phyloP scores from a whole-genome alignment of 2,888 invertebrate species.

The Atethmia centrago region DNA sequence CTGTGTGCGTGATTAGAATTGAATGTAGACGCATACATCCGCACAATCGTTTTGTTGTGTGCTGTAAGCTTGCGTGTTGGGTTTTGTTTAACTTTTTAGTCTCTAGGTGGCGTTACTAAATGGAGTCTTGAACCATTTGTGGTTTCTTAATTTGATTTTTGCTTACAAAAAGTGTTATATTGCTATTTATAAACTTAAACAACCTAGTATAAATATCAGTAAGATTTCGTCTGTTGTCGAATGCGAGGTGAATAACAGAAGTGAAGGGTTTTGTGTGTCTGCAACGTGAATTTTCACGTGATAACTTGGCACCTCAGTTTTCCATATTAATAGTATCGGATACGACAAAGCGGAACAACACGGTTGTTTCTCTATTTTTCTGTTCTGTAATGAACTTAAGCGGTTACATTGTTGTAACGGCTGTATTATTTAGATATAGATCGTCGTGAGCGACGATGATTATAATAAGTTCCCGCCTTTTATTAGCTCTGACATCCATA shows the following conservation, averaged over 20 bases:
- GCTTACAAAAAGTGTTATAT: conserved; percentile 25
- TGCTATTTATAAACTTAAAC: conserved; percentile 15
- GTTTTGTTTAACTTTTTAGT: conserved; percentile 64
- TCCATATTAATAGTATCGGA: conserved; percentile 19
- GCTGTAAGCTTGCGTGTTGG: conserved; percentile 68
- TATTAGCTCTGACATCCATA: conserved; percentile 9
- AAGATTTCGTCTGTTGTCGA: conserved; percentile 12
- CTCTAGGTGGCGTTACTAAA: conserved; percentile 71
- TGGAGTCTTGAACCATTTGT: conserved; percentile 37
- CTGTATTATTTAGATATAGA: conserved; percentile 15
- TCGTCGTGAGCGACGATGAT: conserved; percentile 7
- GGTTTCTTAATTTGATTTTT: conserved; percentile 46
- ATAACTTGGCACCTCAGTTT: conserved; percentile 34
- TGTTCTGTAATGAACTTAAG: conserved; percentile 1
- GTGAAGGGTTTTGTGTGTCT: conserved; percentile 18
- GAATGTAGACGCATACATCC: conserved; percentile 74
- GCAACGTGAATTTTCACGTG: conserved; percentile 37
- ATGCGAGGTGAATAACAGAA: conserved; percentile 51
- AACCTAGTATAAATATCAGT: conserved; percentile 20
- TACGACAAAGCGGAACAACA: conserved; percentile 7
- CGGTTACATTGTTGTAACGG: conserved; percentile 36
- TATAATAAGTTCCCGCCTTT: conserved; percentile 4
- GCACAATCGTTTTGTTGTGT: conserved; percentile 69
- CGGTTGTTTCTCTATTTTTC: neutral
- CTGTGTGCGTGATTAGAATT: conserved; percentile 82